Evolutionary conservation across 2,797 vertebrate species (phyloP), one percentile per base, ranked within the genome.

Genomic region (Eulemur mongoz): DNA sequence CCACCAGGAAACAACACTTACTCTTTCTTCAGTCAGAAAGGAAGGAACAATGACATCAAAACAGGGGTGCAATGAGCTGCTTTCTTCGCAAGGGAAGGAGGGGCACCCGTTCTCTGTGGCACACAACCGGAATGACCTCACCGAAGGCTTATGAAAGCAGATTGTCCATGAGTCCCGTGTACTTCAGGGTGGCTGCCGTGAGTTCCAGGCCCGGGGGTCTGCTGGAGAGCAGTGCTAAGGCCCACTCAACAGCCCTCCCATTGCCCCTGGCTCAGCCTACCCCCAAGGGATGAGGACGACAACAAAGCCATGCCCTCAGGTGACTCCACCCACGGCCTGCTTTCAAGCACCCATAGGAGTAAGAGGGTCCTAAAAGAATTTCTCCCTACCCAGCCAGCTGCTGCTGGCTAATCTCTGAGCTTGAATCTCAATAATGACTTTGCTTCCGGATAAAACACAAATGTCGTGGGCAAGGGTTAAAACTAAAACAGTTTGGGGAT

Each of bases 141-240:
- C 30, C 38, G 20, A 45, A 63, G 38, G 6, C 70, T 79, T 27
- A 20, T 13, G 27, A 25, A 22, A 38, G n/a, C 45, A 14, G 73
- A 8, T 8, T 6, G 17, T 20, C 40, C 5, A 2, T 2, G 18
- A 40, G 14, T 8, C 0, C 11, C 54, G 4, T 23, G 8, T 0
- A 5, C 15, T 52, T 85, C 11, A 0, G 72, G 48, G 32, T 13
- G n/a, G 75, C 61, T 11, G 38, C 52, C 6, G 0, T 13, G 89
- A 25, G 30, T 27, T 75, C 7, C 12, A 52, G 65, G 59, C 43
- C 52, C 35, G 20, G 30, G 13, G 38, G 65, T 40, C 43, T 59
- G 50, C 1, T 3, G 23, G 38, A 81, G 30, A 50, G 50, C 32
- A 32, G 23, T 45, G 18, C 30, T 27, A n/a, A 40, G 35, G 82